Evolutionary conservation across 2,797 vertebrate species (phyloP), one percentile per base, ranked within the genome.

Genomic region (Gymnopithys bicolor): DNA sequence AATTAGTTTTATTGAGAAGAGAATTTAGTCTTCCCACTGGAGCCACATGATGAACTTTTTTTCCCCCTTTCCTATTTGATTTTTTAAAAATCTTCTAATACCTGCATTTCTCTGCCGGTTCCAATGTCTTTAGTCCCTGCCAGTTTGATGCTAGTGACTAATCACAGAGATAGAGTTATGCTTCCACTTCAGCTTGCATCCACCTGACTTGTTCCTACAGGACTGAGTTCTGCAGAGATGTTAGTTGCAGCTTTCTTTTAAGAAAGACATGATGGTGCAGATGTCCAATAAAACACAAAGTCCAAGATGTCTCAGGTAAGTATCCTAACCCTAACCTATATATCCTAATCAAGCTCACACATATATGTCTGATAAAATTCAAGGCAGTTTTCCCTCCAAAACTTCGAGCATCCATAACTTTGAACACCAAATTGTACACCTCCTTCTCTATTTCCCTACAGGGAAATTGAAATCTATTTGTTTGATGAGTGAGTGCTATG

Each of bases 331-430:
- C 24, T 46, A 13, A 32, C 63, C 58, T 52, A 46, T 33, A 32
- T 11, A 39, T 46, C 14, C 30, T 52, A 19, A 27, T 39, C 21
- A 18, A 5, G 3, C 5, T 25, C 4, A 13, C 3, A 59, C 3
- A 4, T 12, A 19, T 19, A 5, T 10, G 45, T 52, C 10, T 68
- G 37, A 58, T 81, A 73, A 93, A 85, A 74, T 84, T 70, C 16
- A 87, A 48, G 87, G 51, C 37, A 70, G 13, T 70, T 94, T 95
- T 75, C 37, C 18, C 52, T 89, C 27, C 48, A 55, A 94, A 94
- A n/a, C 28, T 87, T 90, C n/a, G 74, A 63, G 45, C 27, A 41
- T 33, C 33, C 6, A 8, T 74, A 66, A 28, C 19, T 74, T 77
- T 14, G 5, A 67, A 84, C 37, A 52, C 78, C 25, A 53, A 58